A percentile compares a stretch with the other conserved stretches of the same genome.
Conservation (phyloP, 2,113 vertebrate genomes). For the Pholis gunnellus region DNA sequence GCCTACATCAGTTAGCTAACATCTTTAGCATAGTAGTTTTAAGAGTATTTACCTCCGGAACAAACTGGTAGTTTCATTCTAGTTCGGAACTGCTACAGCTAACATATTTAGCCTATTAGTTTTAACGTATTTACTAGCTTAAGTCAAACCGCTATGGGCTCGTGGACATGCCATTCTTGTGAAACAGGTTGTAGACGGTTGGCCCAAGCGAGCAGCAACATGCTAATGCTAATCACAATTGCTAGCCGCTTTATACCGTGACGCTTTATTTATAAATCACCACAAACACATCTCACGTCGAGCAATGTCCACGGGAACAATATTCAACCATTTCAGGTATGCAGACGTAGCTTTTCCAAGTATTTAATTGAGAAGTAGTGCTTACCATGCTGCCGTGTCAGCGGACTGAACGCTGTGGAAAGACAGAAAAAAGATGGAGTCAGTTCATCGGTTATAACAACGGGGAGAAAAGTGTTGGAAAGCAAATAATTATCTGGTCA, state of each 20-base stretch:
- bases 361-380: neutral
- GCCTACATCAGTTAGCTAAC: no score
- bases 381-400: conserved; percentile 81
- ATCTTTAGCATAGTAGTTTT: no score
- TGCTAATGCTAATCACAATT: conserved; percentile 63
- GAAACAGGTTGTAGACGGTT: neutral
- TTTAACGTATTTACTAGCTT: accelerated
- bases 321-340: accelerated
- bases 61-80: no score
- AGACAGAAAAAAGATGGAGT: conserved; percentile 45
- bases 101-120: accelerated
- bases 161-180: neutral
- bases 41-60: no score
- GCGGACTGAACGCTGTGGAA: conserved; percentile 70
- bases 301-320: neutral
- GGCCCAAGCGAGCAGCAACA: neutral
- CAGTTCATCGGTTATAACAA: conserved; percentile 21
- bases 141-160: accelerated
- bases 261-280: accelerated
- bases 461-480: accelerated
- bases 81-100: no score
- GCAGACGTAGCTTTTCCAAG: accelerated
- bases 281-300: neutral
- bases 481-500: neutral
- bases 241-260: neutral